Evolutionary conservation across 2,888 invertebrate species (phyloP), one percentile per base, ranked within the genome.

Genomic region (Vannuccia rotundouncinata): DNA sequence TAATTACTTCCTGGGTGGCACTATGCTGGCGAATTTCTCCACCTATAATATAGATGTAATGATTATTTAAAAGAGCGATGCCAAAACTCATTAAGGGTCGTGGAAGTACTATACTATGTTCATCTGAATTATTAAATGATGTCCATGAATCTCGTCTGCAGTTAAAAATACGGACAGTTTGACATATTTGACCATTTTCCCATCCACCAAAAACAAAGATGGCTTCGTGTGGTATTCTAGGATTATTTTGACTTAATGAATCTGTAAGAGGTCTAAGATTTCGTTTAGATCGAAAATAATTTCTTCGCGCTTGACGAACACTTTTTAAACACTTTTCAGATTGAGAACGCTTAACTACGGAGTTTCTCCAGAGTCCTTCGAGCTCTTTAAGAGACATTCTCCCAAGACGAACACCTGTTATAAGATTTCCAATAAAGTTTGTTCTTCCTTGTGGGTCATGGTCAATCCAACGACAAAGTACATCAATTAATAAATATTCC

Each of bases 191-290:
- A 22, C 66, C 78, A 29, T 25, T 29, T 66, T 78, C 78, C 59
- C 66, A 78, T 2, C 78, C 78, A 13, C 78, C 78, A 66, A 78
- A 78, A 17, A 78, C 78, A 78, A 78, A 78, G 28, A 78, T 78
- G 22, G 78, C 78, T n/a, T 78, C 78, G 29, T 78, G 78, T 25
- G 78, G 78, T 25, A 78, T 17, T 59, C 78, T 22, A 17, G 78
- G 78, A 25, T 17, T 77, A 31, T 77, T 77, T 10, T 66, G 28
- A 76, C 29, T 29, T 1, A 25, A 29, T 28, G 27, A 59, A 27
- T 78, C 59, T 30, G 77, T 31, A 27, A 78, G 29, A 5, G 78
- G 78, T 60, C 78, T 5, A n/a, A 78, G 59, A 78, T 78, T 78
- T 2, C 66, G 59, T 66, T 78, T 78, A 78, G 31, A 59, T 5